Percentiles rank a stretch among this genome's conserved stretches.
Conservation (phyloP, 2,888 invertebrate species). For the Notocelia uddmanniana region DNA sequence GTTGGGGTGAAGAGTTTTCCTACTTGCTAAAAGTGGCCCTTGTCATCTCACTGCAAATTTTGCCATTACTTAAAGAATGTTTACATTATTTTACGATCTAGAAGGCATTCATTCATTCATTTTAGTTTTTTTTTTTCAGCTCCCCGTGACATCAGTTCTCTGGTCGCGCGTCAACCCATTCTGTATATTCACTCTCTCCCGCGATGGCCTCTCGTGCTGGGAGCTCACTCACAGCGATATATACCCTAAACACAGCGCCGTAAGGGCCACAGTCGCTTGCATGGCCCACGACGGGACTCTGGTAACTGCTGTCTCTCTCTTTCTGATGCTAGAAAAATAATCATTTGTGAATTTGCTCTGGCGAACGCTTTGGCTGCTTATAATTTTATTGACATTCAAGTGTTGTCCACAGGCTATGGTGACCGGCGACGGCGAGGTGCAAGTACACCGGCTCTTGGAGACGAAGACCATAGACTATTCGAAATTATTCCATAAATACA, state of each 20-base stretch:
- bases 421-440: constrained; percentile 65
- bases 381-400: neutral
- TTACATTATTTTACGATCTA: no score
- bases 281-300: constrained; percentile 53
- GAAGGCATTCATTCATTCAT: no score
- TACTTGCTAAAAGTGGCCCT: no score
- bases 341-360: no score
- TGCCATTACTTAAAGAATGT: no score
- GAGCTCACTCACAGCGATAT: constrained; percentile 74
- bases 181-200: constrained; percentile 58
- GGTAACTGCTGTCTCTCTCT: constrained; percentile 53
- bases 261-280: constrained; percentile 51
- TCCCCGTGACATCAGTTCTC: constrained; percentile 59
- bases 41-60: no score
- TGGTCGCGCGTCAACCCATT: constrained; percentile 72
- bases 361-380: no score
- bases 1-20: no score
- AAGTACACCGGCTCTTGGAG: constrained; percentile 61
- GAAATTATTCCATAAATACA: constrained; percentile 67
- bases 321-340: neutral
- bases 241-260: constrained; percentile 46
- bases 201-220: constrained; percentile 61
- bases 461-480: constrained; percentile 54
- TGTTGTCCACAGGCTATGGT: constrained; percentile 64
- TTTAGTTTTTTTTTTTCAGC: constrained; percentile 53